phyloP scores from a whole-genome alignment of 2,113 vertebrate species.

The Rallus limicola region DNA sequence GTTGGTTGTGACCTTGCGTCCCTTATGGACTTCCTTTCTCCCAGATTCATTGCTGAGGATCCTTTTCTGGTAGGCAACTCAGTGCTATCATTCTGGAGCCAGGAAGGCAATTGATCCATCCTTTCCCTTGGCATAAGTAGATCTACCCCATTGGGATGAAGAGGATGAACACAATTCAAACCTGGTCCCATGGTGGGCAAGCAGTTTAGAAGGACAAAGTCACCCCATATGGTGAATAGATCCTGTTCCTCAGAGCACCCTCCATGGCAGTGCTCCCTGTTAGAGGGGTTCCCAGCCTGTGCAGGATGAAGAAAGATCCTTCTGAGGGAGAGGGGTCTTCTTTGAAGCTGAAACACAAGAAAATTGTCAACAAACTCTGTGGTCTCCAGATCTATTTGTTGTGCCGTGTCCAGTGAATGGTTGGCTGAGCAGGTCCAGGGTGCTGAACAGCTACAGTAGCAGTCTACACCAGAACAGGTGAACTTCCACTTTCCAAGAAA shows the following conservation, averaged over 20 bases:
- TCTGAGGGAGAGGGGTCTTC: rapidly evolving
- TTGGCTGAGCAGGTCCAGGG: neutral
- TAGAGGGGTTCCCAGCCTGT: neutral
- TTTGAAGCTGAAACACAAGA: neutral
- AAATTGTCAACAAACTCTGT: neutral
- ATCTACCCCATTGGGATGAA: neutral
- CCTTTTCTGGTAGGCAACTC: neutral
- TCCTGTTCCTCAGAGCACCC: neutral
- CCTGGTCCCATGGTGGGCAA: neutral
- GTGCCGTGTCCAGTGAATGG: neutral
- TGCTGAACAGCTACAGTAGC: neutral
- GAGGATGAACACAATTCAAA: neutral
- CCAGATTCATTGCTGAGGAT: rapidly evolving
- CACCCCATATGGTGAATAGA: neutral
- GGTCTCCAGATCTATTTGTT: neutral
- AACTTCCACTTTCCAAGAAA: neutral
- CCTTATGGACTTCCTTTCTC: neutral
- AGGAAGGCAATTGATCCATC: neutral
- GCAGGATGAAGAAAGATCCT: neutral
- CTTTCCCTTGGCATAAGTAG: neutral
- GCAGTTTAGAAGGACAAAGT: neutral
- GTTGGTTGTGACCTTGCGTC: neutral
- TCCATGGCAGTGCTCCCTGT: neutral
- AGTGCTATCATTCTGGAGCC: neutral
- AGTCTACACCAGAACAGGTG: neutral